Evolutionary conservation across 2,797 vertebrate genomes (phyloP), one percentile per base, ranked within the genome.

Genomic region (Aulostomus chinensis): DNA sequence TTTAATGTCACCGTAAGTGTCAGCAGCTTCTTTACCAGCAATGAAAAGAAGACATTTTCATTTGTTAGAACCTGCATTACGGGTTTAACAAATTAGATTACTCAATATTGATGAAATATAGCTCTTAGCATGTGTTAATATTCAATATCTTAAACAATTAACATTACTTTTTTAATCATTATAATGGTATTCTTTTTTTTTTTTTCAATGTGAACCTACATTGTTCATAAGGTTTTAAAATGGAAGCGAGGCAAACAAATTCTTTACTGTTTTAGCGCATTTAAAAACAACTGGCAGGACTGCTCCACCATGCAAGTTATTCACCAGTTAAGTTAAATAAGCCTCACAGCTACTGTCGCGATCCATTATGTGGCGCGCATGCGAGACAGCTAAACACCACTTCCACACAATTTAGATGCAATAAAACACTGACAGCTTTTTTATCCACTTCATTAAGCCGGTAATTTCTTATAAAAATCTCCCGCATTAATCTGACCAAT

Each of bases 371-470:
- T 91, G 92, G 88, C 89, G 92, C 89, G 81, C 76, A 87, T 79
- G 83, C 90, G 77, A 91, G 87, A 89, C 89, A 89, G 88, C 92
- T 93, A 92, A 89, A 91, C 87, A 91, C 90, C 89, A 93, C 90
- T 93, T 92, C 89, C 90, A 87, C 88, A 91, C 91, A 93, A 93
- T 94, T 95, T 94, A 93, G 89, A 92, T 86, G 89, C 91, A 93
- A 91, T 93, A 93, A 94, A 95, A 93, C 89, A 87, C 85, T 93
- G 93, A 94, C 91, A 93, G 91, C 88, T 88, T 92, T 93, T 95
- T 93, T 93, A 94, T 92, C 89, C 92, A 94, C 92, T 95, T 95
- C 90, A 94, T 96, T 95, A 95, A 90, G 89, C 91, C 92, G 88
- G 91, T 95, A 92, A 93, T 96, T 96, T 94, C 91, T 94, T 93